Evolutionary conservation across 35 echinoderm and acorn worm species (phyloP), one percentile per base, ranked within the genome.

Genomic region (Chiridota heheva): DNA sequence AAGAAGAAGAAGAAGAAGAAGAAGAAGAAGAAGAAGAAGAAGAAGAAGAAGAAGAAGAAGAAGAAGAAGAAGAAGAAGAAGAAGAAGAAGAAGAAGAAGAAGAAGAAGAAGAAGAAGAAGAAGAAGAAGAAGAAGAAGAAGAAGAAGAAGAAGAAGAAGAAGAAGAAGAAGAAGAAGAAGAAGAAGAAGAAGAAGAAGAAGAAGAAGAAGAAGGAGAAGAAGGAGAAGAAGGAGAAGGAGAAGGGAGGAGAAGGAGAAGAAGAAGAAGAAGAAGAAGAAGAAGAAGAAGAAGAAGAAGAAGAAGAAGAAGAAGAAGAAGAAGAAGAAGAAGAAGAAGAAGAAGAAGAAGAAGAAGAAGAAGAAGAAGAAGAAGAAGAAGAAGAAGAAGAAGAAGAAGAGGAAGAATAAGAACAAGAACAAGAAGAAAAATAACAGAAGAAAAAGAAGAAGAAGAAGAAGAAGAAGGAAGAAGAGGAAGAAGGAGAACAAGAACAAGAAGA

Each of bases 251-350:
- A 76, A 76, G 72, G 55, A 76, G 72, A 76, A 76, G 72, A 76
- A 76, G 72, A 76, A 76, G 72, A 76, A 76, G 72, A 76, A 76
- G 72, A 76, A 76, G 72, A 76, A 76, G 72, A 55, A 76, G 72
- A 55, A 76, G 72, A 55, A 55, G 72, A 55, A 76, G 72, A 76
- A 76, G 72, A 76, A 76, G 72, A 76, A 55, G 44, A 76, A 55
- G 44, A 76, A 55, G 72, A 76, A 76, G 72, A 76, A 76, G 72
- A 76, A 76, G 46, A 76, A 76, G 72, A 76, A 76, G 46, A 76
- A 76, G 72, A 76, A 76, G 46, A 76, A 76, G 72, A 76, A 76
- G 72, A 55, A 76, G 46, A 40, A 76, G 72, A 76, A 76, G 46
- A 76, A 76, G 72, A 76, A 76, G 46, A 76, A 76, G 72, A 76